Evolutionary conservation across 2,113 vertebrate genomes (phyloP), one percentile per base, ranked within the genome.

Genomic region (Himantopus leucocephalus): DNA sequence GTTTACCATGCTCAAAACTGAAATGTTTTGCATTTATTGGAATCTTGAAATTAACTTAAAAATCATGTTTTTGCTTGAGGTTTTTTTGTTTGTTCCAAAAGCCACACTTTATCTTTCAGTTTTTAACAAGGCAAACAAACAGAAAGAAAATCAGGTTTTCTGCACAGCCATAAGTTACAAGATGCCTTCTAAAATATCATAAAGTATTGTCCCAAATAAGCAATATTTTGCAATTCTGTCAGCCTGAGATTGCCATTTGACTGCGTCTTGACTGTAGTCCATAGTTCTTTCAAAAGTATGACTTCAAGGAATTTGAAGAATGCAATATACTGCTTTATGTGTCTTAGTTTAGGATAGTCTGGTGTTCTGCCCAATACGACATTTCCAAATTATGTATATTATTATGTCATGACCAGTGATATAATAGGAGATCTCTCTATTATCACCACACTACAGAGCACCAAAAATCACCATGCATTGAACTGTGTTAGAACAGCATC

Each of bases 381-480:
- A 23, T 73, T 74, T 85, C 21, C 14, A 34, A 50, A n/a, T 59
- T 32, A 19, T 32, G 3, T 35, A 2, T 71, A 29, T 71, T 52
- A 30, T 50, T 56, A 60, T 29, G 8, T 53, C 41, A 48, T 26
- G n/a, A 62, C 18, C 26, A 55, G 7, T 66, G 41, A 39, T 62
- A 8, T 21, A 58, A n/a, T 6, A 67, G 35, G 64, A 81, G 34
- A n/a, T 5, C 4, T 41, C 16, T 59, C 16, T 68, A 22, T 45
- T 75, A 22, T n/a, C 14, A 30, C 10, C n/a, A 67, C 20, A 16
- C 1, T 32, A 7, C 0, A 1, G 24, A 72, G 14, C 19, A 77
- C 11, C n/a, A 89, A 79, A 93, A 63, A 5, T n/a, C 43, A 32
- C 17, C 0, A 0, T 1, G 2, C 7, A 4, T 37, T 48, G 43